Evolutionary conservation across 2,113 vertebrate genomes (phyloP), one percentile per base, ranked within the genome.

Genomic region (Emydura subglobosa): DNA sequence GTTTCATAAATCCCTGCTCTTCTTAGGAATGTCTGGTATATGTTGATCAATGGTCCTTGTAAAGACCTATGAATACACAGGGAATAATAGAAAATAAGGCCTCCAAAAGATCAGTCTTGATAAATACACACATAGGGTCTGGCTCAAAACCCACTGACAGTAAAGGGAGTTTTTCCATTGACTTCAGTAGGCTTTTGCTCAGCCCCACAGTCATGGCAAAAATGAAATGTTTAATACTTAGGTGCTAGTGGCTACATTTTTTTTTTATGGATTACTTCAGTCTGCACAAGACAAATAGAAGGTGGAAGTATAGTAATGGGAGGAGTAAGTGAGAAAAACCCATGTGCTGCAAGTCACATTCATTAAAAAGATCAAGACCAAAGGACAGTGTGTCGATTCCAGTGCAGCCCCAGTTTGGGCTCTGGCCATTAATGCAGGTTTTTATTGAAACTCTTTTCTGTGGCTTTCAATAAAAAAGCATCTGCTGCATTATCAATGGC

Each of bases 291-390:
- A 84, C 51, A 86, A 8, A 68, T 76, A 7, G 3, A 92, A 50
- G 55, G 53, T 89, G 83, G 91, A 55, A 91, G 16, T 47, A 80
- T 53, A 80, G 27, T 68, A 94, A 93, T 79, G 61, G 84, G 82
- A 83, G 14, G 59, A 39, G 31, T 92, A 84, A 95, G 65, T 29
- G 65, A 88, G 57, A 94, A 97, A 95, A 94, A 83, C 88, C 47
- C 94, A 85, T n/a, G 78, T 29, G 42, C 85, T 83, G 53, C 57
- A 88, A 97, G 90, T 94, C 87, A 90, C 11, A 10, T 95, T 95
- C 89, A 89, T 96, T 97, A 94, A 86, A 72, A 94, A 97, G 90
- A 96, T 95, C 93, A 97, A 96, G 96, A 96, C 72, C 47, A 85
- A 96, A 81, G 87, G 61, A 93, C 91, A 95, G 83, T 50, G 81